Conservation (phyloP, 2,113 vertebrate genomes). For the Oncorhynchus clarkii region DNA sequence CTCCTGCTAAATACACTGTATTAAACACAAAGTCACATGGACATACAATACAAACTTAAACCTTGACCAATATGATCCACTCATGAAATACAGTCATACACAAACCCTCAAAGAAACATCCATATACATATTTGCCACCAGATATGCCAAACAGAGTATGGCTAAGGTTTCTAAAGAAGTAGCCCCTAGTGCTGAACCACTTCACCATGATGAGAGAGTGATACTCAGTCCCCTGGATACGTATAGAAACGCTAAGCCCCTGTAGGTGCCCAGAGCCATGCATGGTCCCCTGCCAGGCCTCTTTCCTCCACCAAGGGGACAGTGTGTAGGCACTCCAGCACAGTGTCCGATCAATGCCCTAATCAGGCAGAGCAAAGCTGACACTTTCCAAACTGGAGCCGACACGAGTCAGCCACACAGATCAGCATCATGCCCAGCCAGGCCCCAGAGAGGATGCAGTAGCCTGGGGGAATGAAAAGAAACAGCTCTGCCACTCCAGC, state of each 20-base stretch:
- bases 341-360: slow-evolving; percentile 39
- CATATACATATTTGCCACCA: no score
- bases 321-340: not conserved
- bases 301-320: not conserved
- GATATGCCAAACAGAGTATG: no score
- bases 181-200: no score
- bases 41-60: no score
- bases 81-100: no score
- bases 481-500: slow-evolving; percentile 56
- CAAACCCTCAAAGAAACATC: no score
- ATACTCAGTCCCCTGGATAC: not conserved
- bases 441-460: slow-evolving; percentile 52
- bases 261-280: not conserved
- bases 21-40: no score
- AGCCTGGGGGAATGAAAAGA: slow-evolving; percentile 62
- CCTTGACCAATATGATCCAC: no score
- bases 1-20: not conserved
- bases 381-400: slow-evolving; percentile 39
- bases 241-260: not conserved
- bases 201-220: no score
- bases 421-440: slow-evolving; percentile 23
- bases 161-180: no score
- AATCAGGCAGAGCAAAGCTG: slow-evolving; percentile 37
- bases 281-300: not conserved
- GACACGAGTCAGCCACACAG: slow-evolving; percentile 38